Conservation (phyloP, 1,140 invertebrate species). For the Chelonus insularis region DNA sequence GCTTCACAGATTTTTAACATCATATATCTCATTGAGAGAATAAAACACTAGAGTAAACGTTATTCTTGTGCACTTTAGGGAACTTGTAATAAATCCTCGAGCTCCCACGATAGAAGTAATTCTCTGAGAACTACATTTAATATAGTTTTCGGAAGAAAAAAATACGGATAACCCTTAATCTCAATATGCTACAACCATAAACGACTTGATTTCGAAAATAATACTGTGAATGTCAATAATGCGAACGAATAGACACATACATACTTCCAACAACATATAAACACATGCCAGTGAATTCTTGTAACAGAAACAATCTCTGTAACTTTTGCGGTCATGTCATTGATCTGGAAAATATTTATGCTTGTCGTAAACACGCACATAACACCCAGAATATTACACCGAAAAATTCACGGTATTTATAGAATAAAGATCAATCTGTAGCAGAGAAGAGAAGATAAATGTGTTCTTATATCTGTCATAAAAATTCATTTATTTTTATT, state of each 20-base stretch:
- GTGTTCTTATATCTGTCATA: no score
- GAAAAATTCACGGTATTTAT: no score
- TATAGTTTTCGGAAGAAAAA: not conserved
- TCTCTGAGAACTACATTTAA: slow-evolving; percentile 20
- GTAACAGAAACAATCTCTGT: not conserved
- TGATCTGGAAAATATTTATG: not conserved
- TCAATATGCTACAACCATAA: not conserved
- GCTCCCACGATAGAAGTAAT: slow-evolving; percentile 33
- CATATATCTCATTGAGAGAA: not conserved
- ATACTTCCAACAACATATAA: not conserved
- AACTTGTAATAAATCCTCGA: slow-evolving; percentile 34
- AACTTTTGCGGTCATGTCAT: not conserved
- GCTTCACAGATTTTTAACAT: no score
- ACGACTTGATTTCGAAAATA: not conserved
- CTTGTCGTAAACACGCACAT: not conserved
- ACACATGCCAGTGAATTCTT: not conserved
- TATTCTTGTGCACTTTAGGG: slow-evolving; percentile 34
- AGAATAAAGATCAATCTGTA: no score
- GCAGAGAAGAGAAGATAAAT: no score
- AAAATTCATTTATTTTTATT: not conserved
- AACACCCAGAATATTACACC: no score
- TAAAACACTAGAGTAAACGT: slow-evolving; percentile 20
- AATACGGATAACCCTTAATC: slow-evolving; percentile 4
- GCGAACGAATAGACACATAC: not conserved
- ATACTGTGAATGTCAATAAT: not conserved